phyloP scores from a whole-genome alignment of 2,797 vertebrate genomes.

The Molossus alvarezi region DNA sequence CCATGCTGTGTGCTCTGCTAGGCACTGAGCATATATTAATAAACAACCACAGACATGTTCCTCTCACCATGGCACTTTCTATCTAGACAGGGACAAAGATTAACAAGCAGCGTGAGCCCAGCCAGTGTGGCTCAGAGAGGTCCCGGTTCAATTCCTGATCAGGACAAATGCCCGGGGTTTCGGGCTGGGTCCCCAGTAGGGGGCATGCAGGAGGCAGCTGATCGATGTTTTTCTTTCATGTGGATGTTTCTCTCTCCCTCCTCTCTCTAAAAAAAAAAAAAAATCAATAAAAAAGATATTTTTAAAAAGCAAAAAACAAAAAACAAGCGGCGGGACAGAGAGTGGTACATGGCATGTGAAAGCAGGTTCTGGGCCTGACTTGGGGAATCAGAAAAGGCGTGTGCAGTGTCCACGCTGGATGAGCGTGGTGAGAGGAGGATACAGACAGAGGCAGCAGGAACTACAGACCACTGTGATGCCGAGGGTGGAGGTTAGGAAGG shows the following conservation, averaged over 20 bases:
- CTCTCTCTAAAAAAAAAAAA: too few relatives aligned
- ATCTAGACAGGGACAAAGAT: background rate
- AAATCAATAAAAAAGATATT: too few relatives aligned
- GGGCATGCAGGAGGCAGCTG: too few relatives aligned
- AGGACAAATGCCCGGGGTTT: too few relatives aligned
- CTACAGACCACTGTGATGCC: too few relatives aligned
- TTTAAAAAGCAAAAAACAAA: too few relatives aligned
- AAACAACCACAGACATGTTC: background rate
- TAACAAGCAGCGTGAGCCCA: background rate
- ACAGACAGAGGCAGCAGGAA: background rate
- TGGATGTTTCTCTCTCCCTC: too few relatives aligned
- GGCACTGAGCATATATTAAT: fast-evolving
- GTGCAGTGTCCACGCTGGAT: background rate
- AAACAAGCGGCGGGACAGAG: background rate
- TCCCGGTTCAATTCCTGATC: too few relatives aligned
- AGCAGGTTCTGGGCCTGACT: background rate
- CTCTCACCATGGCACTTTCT: background rate
- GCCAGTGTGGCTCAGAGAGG: too few relatives aligned
- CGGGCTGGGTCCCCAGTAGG: too few relatives aligned
- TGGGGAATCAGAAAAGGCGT: background rate
- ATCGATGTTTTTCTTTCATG: too few relatives aligned
- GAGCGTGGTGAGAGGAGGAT: background rate
- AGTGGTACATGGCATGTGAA: fast-evolving
- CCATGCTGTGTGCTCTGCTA: background rate
- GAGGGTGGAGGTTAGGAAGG: background rate